These are phyloP conservation scores for Alectura lathami DNA, from an alignment of 2,113 vertebrate genomes.

Conservation along the genomic window DNA sequence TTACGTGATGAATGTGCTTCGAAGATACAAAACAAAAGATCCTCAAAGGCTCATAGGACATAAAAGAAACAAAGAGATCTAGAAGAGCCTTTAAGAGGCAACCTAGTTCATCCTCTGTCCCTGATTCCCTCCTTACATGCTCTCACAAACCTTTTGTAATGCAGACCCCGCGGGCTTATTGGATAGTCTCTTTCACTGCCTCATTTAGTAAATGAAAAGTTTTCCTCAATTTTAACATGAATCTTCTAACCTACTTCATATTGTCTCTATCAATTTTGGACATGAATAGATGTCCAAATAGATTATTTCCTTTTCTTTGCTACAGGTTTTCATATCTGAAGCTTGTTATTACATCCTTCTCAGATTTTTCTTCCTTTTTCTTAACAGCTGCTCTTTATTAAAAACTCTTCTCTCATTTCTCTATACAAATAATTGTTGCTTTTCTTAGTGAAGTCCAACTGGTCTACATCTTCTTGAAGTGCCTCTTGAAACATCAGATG, in stretches of 20 bases:
- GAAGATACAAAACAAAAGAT: not conserved
- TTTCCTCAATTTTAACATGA: not conserved
- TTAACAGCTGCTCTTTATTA: not conserved
- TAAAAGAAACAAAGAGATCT: not conserved
- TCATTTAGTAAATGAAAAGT: not conserved
- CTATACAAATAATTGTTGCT: not conserved
- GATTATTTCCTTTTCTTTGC: not conserved
- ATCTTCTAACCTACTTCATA: not conserved
- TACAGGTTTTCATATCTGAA: not conserved
- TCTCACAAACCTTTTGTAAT: not conserved
- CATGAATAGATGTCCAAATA: not conserved
- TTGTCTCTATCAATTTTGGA: not conserved
- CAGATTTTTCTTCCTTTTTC: not conserved
- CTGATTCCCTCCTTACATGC: not conserved
- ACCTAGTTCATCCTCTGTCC: not conserved
- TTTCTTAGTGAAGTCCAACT: not conserved
- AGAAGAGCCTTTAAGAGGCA: not conserved
- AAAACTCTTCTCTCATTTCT: not conserved
- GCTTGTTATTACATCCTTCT: not conserved
- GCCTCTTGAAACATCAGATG: not conserved
- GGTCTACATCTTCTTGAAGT: not conserved
- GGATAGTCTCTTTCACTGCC: not conserved
- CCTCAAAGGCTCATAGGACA: not conserved
- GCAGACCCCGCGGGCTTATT: not conserved
- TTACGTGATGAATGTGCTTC: not conserved